Base-by-base conservation (phyloP, 2,113 vertebrate species). In the Oryzias celebensis region DNA sequence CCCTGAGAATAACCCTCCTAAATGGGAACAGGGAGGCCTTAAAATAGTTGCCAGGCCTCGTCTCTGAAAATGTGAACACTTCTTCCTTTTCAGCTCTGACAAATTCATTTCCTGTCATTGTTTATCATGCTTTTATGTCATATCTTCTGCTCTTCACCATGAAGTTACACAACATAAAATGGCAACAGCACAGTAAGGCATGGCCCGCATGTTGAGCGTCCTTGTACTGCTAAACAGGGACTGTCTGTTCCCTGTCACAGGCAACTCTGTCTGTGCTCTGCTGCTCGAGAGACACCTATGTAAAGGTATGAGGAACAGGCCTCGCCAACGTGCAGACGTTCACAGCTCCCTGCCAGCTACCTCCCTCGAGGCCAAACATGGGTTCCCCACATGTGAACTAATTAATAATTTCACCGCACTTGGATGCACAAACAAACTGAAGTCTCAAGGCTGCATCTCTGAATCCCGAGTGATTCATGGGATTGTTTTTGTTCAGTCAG, bases 401-500 rank as follows among this genome's bases (percentile, higher is more conserved):
- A 92, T 92, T 89, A 88, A 88, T 90, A 87, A 88, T 87, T 68
- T 78, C 62, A 62, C 66, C 55, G 48, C 78, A 70, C 72, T 53
- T 18, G 51, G 72, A 82, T 87, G 86, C 75, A 81, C 88, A 91
- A 91, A 91, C 87, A 89, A 86, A 83, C 75, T 48, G 36, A 84
- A 88, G 78, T 91, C 90, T 87, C 90, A 68, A 82, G 90, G 83
- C 80, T 73, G 58, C 75, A 65, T 81, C 75, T 78, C 63, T 73
- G 79, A 75, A 75, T 90, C 90, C 82, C 89, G 52, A 79, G 87
- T 86, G 90, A 88, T 81, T 90, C 80, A 81, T 87, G 76, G 80
- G 81, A 87, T 88, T 89, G 89, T 90, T 88, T 91, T 90, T 91
- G 84, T 91, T 89, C 87, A 83, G 75, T 77, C 82, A 84, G 84